Evolutionary conservation across 1,140 invertebrate species (phyloP).

Genomic region (Megalonaias nervosa): DNA sequence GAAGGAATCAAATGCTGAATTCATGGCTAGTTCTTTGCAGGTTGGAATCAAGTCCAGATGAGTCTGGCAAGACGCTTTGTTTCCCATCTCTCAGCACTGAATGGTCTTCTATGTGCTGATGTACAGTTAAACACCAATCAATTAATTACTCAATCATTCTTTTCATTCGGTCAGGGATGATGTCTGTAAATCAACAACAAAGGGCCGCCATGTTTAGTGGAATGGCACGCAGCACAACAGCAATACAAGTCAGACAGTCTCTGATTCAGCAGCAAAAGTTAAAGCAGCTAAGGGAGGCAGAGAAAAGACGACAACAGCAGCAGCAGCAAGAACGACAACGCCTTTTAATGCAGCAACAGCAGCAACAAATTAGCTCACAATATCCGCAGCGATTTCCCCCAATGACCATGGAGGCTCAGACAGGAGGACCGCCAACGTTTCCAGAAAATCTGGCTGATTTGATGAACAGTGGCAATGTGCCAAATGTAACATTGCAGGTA

Average conservation of each 20-base stretch:
- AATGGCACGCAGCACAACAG: conserved; percentile 18
- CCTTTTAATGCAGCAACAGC: conserved; percentile 78
- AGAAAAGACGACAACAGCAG: conserved; percentile 47
- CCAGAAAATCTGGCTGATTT: conserved; percentile 84
- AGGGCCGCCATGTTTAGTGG: no score
- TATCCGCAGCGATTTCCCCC: conserved; percentile 17
- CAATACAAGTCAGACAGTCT: conserved; percentile 55
- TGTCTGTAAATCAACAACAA: no score
- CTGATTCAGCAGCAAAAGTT: conserved; percentile 58
- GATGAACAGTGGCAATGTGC: conserved; percentile 85
- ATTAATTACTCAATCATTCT: no score
- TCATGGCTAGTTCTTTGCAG: no score
- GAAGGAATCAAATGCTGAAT: no score
- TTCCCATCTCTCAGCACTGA: no score
- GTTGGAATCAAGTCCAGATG: no score
- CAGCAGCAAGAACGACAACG: conserved; percentile 74
- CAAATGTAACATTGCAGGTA: conserved; percentile 83
- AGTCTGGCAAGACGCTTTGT: no score
- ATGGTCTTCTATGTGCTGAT: no score
- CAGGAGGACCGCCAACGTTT: conserved; percentile 50
- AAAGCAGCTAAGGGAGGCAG: conserved; percentile 47
- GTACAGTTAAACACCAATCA: no score
- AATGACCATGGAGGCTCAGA: conserved; percentile 1
- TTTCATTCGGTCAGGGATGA: no score
- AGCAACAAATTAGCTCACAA: conserved; percentile 42